phyloP scores from a whole-genome alignment of 2,888 invertebrate genomes.

The Bruchidius siliquastri region DNA sequence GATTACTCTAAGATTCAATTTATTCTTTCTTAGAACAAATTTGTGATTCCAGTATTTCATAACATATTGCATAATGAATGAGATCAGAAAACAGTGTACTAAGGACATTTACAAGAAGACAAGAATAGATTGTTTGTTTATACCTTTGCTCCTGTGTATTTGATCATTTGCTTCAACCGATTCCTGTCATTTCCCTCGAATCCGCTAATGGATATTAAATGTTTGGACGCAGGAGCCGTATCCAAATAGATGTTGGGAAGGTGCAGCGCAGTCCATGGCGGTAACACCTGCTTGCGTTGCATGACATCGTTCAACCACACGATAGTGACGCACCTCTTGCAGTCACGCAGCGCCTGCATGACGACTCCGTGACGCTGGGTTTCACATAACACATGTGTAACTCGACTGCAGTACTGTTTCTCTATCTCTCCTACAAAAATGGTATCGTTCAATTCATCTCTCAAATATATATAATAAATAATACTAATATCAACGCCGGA shows the following conservation, averaged over 20 bases:
- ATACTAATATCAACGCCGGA: too few species aligned
- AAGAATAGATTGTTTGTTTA: slow-evolving; percentile 38
- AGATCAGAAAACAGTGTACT: too few species aligned
- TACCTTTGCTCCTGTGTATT: slow-evolving; percentile 80
- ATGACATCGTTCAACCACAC: slow-evolving; percentile 92
- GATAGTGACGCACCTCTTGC: slow-evolving; percentile 71
- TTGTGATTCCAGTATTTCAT: too few species aligned
- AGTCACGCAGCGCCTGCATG: slow-evolving; percentile 72
- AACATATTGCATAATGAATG: too few species aligned
- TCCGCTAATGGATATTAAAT: slow-evolving; percentile 81
- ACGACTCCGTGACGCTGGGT: slow-evolving; percentile 88
- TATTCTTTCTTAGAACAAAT: too few species aligned
- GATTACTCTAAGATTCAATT: too few species aligned
- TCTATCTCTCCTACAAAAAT: slow-evolving; percentile 71
- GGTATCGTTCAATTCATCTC: slow-evolving; percentile 1
- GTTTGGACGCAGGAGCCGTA: slow-evolving; percentile 69
- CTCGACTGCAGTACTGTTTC: slow-evolving; percentile 73
- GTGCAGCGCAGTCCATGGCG: slow-evolving; percentile 93
- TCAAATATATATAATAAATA: too few species aligned
- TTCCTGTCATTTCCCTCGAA: slow-evolving; percentile 84
- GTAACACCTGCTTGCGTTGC: slow-evolving; percentile 74
- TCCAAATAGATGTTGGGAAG: slow-evolving; percentile 64
- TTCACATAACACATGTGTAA: slow-evolving; percentile 89
- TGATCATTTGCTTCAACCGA: slow-evolving; percentile 78
- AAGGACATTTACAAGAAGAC: too few species aligned